Conservation (phyloP, 2,113 vertebrate genomes). For the Pterocles orientalis region DNA sequence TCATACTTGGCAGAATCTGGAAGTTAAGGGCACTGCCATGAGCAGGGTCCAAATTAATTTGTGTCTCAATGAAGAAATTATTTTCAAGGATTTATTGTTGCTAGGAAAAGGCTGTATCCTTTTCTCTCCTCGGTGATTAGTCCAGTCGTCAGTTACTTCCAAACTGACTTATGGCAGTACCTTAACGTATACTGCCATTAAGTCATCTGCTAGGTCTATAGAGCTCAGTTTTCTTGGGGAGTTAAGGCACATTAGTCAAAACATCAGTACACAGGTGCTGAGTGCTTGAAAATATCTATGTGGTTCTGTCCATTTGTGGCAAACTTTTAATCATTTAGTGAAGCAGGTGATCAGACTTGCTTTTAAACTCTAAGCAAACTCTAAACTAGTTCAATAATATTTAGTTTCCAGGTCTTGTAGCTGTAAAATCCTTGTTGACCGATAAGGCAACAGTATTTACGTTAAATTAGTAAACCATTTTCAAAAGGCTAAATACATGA, state of each 20-base stretch:
- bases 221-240: conserved; percentile 9
- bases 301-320: background rate
- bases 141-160: background rate
- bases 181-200: conserved; percentile 24
- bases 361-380: background rate
- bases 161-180: conserved; percentile 17
- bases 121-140: background rate
- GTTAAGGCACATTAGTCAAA: conserved; percentile 2
- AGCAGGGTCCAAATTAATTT: conserved; percentile 50
- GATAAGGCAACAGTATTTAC: background rate
- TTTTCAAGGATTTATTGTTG: background rate
- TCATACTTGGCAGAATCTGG: conserved; percentile 27
- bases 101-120: background rate
- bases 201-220: conserved; percentile 27
- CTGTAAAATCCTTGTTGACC: background rate
- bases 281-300: conserved; percentile 1
- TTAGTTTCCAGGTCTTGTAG: background rate
- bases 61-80: conserved; percentile 36
- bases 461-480: background rate
- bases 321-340: conserved; percentile 24
- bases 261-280: background rate
- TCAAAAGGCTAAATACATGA: background rate
- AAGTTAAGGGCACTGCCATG: conserved; percentile 13
- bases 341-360: background rate
- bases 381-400: background rate